Evolutionary conservation across 2,113 vertebrate species (phyloP).

Genomic region (Tragelaphus buxtoni): DNA sequence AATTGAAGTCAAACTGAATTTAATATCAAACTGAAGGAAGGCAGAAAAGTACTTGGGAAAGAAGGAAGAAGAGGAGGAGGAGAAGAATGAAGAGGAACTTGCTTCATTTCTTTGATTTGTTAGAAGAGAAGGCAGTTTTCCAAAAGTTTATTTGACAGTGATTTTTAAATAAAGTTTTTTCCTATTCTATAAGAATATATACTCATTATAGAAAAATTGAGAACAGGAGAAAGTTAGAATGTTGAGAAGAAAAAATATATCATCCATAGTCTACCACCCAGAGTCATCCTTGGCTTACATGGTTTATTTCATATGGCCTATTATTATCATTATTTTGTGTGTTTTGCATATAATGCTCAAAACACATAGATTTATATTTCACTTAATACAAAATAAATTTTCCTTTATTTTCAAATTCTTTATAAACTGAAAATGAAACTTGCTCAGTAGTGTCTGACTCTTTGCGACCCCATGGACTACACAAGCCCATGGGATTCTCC

Average conservation of each 20-base stretch:
- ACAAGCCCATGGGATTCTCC: not conserved
- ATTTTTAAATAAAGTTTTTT: not conserved
- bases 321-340: not conserved
- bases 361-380: not conserved
- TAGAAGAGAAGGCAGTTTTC: not conserved
- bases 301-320: not conserved
- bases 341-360: not conserved
- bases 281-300: not conserved
- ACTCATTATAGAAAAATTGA: not conserved
- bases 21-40: not conserved
- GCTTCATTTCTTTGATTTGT: not conserved
- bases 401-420: not conserved
- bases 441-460: not conserved
- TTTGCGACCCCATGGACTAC: not conserved
- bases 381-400: not conserved
- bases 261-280: not conserved
- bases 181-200: not conserved
- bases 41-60: not conserved
- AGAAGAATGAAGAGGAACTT: not conserved
- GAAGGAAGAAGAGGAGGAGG: not conserved
- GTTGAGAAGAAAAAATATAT: not conserved
- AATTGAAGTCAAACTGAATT: slow-evolving; percentile 20
- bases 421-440: not conserved
- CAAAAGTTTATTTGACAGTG: not conserved
- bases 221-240: not conserved